Percentiles rank a stretch among this genome's conserved stretches.
Evolutionary conservation across 1,140 invertebrate species (phyloP).

Genomic region (Eciton burchellii): DNA sequence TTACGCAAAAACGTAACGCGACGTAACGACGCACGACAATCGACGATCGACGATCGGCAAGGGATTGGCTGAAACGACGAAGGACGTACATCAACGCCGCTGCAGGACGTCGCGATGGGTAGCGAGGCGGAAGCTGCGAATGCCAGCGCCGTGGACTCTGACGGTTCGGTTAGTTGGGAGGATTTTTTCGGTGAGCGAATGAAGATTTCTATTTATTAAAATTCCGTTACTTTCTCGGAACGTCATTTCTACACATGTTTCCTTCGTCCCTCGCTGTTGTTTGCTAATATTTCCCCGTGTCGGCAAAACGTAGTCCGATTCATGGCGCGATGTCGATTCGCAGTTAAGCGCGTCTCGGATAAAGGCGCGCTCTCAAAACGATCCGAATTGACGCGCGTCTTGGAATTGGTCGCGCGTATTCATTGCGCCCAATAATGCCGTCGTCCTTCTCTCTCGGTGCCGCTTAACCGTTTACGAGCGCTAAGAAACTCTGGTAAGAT

Average conservation of each 20-base stretch:
- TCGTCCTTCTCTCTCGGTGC: background rate
- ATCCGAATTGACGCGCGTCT: conserved; percentile 41
- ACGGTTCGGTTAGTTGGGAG: conserved; percentile 86
- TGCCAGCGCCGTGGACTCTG: conserved; percentile 81
- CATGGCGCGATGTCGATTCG: background rate
- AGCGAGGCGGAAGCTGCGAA: conserved; percentile 76
- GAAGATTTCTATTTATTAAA: background rate
- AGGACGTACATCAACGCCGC: background rate
- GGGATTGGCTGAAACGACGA: conserved; percentile 14
- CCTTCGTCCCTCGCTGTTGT: no score
- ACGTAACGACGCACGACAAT: background rate
- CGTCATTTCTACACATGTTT: no score
- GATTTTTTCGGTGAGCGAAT: conserved; percentile 85
- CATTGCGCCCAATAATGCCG: conserved; percentile 24
- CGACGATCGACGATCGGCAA: background rate
- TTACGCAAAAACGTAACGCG: background rate
- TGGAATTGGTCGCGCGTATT: background rate
- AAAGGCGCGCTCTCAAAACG: conserved; percentile 18
- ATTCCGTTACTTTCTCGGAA: no score
- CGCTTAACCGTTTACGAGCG: background rate
- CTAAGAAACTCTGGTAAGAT: background rate
- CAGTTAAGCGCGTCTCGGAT: conserved; percentile 22
- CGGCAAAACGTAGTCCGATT: background rate
- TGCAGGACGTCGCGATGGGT: conserved; percentile 68
- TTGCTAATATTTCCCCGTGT: background rate